Evolutionary conservation across 2,113 vertebrate genomes (phyloP), one percentile per base, ranked within the genome.

Genomic region (Ciconia maguari): DNA sequence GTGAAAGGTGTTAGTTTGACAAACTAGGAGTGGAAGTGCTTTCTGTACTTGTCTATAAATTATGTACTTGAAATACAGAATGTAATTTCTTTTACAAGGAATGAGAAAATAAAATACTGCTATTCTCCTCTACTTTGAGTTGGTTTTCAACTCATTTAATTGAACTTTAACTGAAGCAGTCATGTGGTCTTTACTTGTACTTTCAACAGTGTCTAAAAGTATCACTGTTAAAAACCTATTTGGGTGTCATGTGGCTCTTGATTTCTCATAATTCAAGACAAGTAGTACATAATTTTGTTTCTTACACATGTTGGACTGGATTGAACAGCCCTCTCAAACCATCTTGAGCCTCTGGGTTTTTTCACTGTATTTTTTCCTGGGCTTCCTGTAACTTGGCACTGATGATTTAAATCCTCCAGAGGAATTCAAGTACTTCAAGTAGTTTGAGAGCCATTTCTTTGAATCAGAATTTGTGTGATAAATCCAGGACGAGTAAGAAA

Each of bases 381-480:
- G 61, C 57, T 85, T 71, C 30, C 77, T 0, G 0, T 85, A 57
- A 91, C 84, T 94, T 94, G 91, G 70, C 93, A 94, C 38, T 11
- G 3, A 74, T 30, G 11, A 91, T 49, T 95, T 82, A 94, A 95
- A 96, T 93, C 41, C 81, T 89, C 77, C 60, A 87, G 78, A 84
- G 65, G 52, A 95, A 94, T 90, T 90, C 78, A 90, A 82, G 61
- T 84, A 57, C 90, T 96, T 94, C 69, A 94, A 95, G 81, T 65
- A 65, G 61, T 65, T 76, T 57, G 69, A 96, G 49, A 87, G 87
- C 26, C 66, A 64, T 78, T 87, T 94, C 57, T 93, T 83, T 93
- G 69, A 92, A 89, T 62, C n/a, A 79, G 87, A 77, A 87, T 65
- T 91, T 80, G 30, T 87, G 52, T 76, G 74, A 87, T 83, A 93